Evolutionary conservation across 2,888 invertebrate genomes (phyloP).

Genomic region (Rambutsinella grinnellia): DNA sequence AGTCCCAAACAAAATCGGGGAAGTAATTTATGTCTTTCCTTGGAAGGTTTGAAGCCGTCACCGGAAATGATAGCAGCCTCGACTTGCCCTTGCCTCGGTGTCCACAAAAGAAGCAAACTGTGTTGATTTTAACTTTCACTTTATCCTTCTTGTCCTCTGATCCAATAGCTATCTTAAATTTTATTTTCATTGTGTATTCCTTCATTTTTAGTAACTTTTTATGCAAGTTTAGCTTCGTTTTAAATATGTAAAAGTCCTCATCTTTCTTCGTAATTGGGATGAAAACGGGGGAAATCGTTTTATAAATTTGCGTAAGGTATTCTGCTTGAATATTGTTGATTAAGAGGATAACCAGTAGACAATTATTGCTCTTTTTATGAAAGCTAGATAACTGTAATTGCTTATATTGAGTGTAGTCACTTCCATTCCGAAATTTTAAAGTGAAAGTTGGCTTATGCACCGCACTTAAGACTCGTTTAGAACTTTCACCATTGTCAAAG

Average conservation of each 20-base stretch:
- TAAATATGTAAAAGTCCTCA: slow-evolving; percentile 49
- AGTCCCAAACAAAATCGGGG: slow-evolving; percentile 52
- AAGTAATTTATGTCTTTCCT: slow-evolving; percentile 34
- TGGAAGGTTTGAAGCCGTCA: background rate
- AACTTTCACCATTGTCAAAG: slow-evolving; percentile 33
- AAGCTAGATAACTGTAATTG: slow-evolving; percentile 36
- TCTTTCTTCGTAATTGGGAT: slow-evolving; percentile 50
- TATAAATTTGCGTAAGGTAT: slow-evolving; percentile 35
- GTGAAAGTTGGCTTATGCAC: slow-evolving; percentile 18
- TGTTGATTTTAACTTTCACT: background rate
- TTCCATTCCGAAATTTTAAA: too few relatives aligned
- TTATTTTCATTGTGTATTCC: slow-evolving; percentile 34
- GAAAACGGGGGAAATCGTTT: slow-evolving; percentile 43
- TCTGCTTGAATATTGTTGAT: slow-evolving; percentile 27
- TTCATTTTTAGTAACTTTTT: slow-evolving; percentile 35
- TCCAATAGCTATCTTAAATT: slow-evolving; percentile 47
- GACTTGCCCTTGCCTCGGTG: slow-evolving; percentile 36
- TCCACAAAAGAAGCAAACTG: slow-evolving; percentile 41
- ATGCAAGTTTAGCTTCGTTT: slow-evolving; percentile 11
- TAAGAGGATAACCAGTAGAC: slow-evolving; percentile 40
- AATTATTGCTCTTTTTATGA: slow-evolving; percentile 24
- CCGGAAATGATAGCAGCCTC: slow-evolving; percentile 22
- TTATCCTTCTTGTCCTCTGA: background rate
- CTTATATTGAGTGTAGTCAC: too few relatives aligned
- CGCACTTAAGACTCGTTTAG: slow-evolving; percentile 13